These are phyloP conservation scores for Seriola aureovittata DNA, from an alignment of 2,113 vertebrate species.

Conservation along the genomic window DNA sequence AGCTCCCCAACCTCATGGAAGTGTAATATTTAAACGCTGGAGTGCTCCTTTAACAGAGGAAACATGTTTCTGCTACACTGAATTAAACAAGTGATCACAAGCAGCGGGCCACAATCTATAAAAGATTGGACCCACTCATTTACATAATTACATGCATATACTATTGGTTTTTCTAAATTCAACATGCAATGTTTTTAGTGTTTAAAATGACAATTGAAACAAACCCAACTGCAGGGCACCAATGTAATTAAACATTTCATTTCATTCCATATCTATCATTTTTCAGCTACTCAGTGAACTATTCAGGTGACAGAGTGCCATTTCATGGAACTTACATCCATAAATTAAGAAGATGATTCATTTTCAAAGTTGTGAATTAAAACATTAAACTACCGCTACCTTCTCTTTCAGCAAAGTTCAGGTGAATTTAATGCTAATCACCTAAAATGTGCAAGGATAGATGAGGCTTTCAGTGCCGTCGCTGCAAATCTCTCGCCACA, in stretches of 20 bases:
- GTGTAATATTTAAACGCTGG: too few relatives aligned
- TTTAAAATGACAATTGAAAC: constrained; percentile 7
- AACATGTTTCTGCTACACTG: neutral
- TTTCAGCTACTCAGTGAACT: too few relatives aligned
- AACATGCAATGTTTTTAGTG: neutral
- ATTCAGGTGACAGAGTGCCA: neutral
- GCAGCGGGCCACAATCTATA: neutral
- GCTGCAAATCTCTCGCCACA: neutral
- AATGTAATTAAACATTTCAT: neutral
- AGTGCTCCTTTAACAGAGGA: too few relatives aligned
- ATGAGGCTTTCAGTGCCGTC: neutral
- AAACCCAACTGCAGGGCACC: neutral
- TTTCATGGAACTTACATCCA: constrained; percentile 36
- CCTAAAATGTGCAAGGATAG: neutral
- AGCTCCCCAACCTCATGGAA: neutral
- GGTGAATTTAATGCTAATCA: constrained; percentile 4
- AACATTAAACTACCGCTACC: neutral
- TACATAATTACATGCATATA: too few relatives aligned
- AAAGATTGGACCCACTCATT: neutral
- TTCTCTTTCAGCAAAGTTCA: constrained; percentile 1
- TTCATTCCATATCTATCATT: neutral
- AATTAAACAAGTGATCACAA: neutral
- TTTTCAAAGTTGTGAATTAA: constrained; percentile 17
- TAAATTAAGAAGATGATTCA: neutral
- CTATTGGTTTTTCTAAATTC: too few relatives aligned